A percentile compares a stretch with the other conserved stretches of the same genome.
phyloP scores from a whole-genome alignment of 2,888 invertebrate genomes.

The Pedicia rivosa region DNA sequence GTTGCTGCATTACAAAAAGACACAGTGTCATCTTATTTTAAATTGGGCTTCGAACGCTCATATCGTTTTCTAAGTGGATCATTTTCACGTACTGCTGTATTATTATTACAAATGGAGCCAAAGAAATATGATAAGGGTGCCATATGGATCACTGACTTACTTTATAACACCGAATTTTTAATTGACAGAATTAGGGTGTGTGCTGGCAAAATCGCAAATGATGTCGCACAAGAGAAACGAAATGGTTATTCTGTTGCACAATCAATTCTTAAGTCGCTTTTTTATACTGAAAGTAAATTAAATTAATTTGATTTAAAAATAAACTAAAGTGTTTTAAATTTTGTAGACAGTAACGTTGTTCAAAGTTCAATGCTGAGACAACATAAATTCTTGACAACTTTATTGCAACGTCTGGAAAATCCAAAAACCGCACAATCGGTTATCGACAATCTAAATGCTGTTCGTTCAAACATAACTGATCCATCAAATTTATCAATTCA shows the following conservation, averaged over 20 bases:
- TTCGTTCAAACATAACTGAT: conserved; percentile 41
- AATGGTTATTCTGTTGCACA: conserved; percentile 52
- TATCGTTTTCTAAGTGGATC: conserved; percentile 50
- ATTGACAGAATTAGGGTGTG: conserved; percentile 60
- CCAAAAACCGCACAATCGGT: conserved; percentile 32
- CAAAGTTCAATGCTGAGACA: conserved; percentile 57
- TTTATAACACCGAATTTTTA: conserved; percentile 54
- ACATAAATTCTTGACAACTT: conserved; percentile 52
- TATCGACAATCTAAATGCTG: conserved; percentile 36
- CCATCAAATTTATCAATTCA: conserved; percentile 50
- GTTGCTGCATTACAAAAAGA: conserved; percentile 65
- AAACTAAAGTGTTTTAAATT: no score
- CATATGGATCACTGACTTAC: conserved; percentile 57
- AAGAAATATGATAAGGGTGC: conserved; percentile 62
- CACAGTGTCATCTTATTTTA: conserved; percentile 43
- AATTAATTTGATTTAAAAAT: no score
- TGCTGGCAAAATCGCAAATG: conserved; percentile 65
- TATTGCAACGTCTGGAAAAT: conserved; percentile 43
- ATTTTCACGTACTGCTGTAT: conserved; percentile 48
- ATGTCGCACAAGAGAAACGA: conserved; percentile 58
- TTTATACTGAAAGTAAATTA: conserved; percentile 40
- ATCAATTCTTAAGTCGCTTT: conserved; percentile 41
- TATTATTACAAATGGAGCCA: conserved; percentile 56
- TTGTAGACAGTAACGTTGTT: conserved; percentile 58
- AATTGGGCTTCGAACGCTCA: conserved; percentile 42